A percentile compares a stretch with the other conserved stretches of the same genome.
Conservation (phyloP, 2,888 invertebrate species). For the Oscheius myriophilus region DNA sequence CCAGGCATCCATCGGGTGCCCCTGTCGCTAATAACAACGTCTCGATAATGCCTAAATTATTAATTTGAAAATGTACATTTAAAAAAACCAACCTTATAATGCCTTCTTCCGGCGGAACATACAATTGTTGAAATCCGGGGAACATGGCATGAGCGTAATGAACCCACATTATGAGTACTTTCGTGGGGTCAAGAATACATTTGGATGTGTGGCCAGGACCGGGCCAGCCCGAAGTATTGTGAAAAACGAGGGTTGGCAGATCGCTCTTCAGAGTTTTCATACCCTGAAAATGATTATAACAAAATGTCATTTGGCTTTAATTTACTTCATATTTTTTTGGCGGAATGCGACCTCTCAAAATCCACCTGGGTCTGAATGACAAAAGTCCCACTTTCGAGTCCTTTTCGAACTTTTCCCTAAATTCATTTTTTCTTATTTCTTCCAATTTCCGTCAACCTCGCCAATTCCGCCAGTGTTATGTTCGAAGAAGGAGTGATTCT, state of each 20-base stretch:
- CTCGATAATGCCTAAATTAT: conserved; percentile 31
- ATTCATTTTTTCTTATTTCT: background rate
- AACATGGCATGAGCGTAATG: conserved; percentile 9
- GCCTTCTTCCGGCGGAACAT: conserved; percentile 15
- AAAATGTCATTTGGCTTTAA: too few species aligned
- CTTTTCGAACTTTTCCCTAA: conserved; percentile 10
- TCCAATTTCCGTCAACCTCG: background rate
- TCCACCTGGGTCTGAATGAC: conserved; percentile 17
- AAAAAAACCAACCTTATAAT: conserved; percentile 19
- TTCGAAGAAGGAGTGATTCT: conserved; percentile 7
- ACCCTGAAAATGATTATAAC: conserved; percentile 15
- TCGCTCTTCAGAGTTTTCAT: conserved; percentile 10
- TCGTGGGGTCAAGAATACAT: conserved; percentile 15
- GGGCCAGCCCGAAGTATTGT: conserved; percentile 18
- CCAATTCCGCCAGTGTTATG: background rate
- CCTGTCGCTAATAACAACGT: conserved; percentile 19
- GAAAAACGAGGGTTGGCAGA: conserved; percentile 23
- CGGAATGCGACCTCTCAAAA: conserved; percentile 10
- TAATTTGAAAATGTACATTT: background rate
- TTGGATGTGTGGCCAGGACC: conserved; percentile 22
- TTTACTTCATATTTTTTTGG: conserved; percentile 1
- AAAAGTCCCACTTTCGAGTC: conserved; percentile 4
- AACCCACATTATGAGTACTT: conserved; percentile 21
- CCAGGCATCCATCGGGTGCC: conserved; percentile 15
- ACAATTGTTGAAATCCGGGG: background rate